A percentile compares a stretch with the other conserved stretches of the same genome.
Evolutionary conservation across 64 coral and sea anemone genomes (phyloP).

Genomic region (Montipora capricornis): DNA sequence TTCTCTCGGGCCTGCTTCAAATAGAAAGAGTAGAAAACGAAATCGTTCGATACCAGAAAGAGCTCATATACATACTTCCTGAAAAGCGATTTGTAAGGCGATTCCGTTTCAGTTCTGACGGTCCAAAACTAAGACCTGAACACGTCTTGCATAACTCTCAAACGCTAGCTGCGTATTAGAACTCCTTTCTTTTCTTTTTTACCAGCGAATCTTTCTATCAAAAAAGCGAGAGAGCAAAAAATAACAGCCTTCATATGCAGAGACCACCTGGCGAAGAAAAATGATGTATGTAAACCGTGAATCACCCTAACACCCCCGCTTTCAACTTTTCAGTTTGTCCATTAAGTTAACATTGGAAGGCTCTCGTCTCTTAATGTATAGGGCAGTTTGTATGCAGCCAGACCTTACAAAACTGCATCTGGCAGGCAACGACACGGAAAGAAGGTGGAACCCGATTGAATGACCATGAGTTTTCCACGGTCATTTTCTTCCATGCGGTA

Average conservation of each 20-base stretch:
- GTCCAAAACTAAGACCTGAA: too few species aligned
- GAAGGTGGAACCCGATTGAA: too few species aligned
- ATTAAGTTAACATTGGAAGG: neutral
- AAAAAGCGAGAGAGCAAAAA: neutral
- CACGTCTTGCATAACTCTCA: too few species aligned
- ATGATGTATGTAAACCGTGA: neutral
- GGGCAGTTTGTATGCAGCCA: neutral
- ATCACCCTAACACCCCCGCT: neutral
- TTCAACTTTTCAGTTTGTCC: neutral
- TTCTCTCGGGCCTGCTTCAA: too few species aligned
- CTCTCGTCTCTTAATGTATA: neutral
- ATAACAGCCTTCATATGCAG: neutral
- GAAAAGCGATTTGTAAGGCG: neutral
- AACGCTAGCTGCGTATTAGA: too few species aligned
- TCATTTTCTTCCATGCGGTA: neutral
- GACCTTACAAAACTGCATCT: too few species aligned
- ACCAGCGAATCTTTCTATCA: neutral
- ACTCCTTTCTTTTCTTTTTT: neutral
- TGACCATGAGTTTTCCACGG: too few species aligned
- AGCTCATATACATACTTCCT: neutral
- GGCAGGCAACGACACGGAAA: too few species aligned
- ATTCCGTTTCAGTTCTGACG: too few species aligned
- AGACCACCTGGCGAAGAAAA: conserved; percentile 14
- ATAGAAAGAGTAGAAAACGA: too few species aligned
- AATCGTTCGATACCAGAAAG: too few species aligned